Evolutionary conservation across 2,888 invertebrate genomes (phyloP).

Genomic region (Conistra vaccinii): DNA sequence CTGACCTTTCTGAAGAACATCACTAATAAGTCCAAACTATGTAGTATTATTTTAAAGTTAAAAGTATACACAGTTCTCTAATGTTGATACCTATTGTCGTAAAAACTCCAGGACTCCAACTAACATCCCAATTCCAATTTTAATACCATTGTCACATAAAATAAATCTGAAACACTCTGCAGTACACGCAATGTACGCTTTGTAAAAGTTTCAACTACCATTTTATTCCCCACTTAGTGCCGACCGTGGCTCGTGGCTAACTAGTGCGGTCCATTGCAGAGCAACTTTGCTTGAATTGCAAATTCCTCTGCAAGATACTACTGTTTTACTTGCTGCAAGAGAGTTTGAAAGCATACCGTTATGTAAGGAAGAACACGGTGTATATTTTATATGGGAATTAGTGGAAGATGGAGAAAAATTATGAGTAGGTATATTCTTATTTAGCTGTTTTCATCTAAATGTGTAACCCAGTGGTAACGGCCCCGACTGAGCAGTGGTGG

Average conservation of each 20-base stretch:
- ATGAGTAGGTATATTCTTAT: not conserved
- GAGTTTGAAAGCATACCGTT: slow-evolving; percentile 37
- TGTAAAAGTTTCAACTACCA: slow-evolving; percentile 47
- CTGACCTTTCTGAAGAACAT: not conserved
- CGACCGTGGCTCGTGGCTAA: slow-evolving; percentile 44
- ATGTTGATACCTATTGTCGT: not conserved
- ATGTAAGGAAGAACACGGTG: slow-evolving; percentile 5
- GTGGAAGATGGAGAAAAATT: not conserved
- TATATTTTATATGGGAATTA: slow-evolving; percentile 14
- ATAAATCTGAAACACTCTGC: slow-evolving; percentile 18
- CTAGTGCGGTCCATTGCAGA: slow-evolving; percentile 57
- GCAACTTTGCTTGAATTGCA: slow-evolving; percentile 62
- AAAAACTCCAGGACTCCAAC: not conserved
- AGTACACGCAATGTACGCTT: slow-evolving; percentile 26
- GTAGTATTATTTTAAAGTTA: not conserved
- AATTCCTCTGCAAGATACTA: slow-evolving; percentile 57
- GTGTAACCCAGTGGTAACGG: too few relatives aligned
- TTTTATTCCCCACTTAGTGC: slow-evolving; percentile 55
- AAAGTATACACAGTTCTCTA: slow-evolving; percentile 13
- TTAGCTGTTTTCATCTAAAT: not conserved
- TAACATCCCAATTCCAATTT: not conserved
- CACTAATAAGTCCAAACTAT: not conserved
- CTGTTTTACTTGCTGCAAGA: slow-evolving; percentile 34
- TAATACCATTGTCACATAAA: slow-evolving; percentile 4
- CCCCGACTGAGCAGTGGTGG: too few relatives aligned